Evolutionary conservation across 1,140 invertebrate species (phyloP).

Genomic region (Ephestia elutella): DNA sequence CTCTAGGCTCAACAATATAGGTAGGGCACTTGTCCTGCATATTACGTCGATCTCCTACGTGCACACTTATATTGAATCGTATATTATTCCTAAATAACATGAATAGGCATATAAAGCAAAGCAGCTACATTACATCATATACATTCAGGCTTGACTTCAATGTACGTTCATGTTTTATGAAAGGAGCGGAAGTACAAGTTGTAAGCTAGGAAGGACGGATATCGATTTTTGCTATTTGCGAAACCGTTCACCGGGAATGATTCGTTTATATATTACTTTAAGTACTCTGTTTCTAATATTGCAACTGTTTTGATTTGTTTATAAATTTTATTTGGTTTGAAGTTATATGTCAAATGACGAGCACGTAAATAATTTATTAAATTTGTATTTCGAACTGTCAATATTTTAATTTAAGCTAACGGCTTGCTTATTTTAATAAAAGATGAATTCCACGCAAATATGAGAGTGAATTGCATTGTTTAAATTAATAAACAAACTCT

Average conservation of each 20-base stretch:
- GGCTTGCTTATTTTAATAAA: too few species aligned
- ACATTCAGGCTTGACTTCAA: constrained; percentile 2
- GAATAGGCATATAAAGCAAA: background rate
- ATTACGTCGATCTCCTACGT: constrained; percentile 6
- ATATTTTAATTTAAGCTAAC: too few species aligned
- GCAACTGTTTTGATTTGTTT: too few species aligned
- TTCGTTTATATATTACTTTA: too few species aligned
- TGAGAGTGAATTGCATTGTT: too few species aligned
- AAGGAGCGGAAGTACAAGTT: constrained; percentile 1
- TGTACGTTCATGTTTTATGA: constrained; percentile 8
- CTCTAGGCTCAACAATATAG: constrained; percentile 20
- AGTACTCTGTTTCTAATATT: too few species aligned
- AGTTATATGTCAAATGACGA: too few species aligned
- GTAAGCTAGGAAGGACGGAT: background rate
- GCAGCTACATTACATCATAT: background rate
- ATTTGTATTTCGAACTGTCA: too few species aligned
- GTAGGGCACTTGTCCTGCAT: constrained; percentile 15
- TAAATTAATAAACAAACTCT: background rate
- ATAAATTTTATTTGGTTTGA: too few species aligned
- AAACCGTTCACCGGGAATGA: background rate
- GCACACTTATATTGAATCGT: background rate
- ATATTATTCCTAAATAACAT: constrained; percentile 1
- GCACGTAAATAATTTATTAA: too few species aligned
- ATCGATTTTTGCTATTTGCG: background rate
- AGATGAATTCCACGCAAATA: too few species aligned